phyloP scores from a whole-genome alignment of 1,140 invertebrate species.

The Musca domestica region DNA sequence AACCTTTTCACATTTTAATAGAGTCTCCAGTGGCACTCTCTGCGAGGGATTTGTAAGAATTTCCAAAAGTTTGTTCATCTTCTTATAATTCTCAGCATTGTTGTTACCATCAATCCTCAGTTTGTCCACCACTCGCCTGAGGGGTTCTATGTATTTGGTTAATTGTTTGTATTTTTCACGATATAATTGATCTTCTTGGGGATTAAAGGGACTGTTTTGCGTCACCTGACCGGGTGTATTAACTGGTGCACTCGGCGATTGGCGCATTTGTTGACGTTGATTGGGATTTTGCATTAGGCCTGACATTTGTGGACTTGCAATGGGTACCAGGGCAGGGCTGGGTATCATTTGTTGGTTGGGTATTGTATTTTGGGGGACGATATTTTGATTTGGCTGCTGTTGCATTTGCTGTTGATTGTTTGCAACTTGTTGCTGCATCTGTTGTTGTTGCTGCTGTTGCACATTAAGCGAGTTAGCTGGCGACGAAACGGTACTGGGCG shows the following conservation, averaged over 20 bases:
- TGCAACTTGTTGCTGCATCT: conserved; percentile 19
- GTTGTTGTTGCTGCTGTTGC: conserved; percentile 26
- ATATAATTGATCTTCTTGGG: conserved; percentile 81
- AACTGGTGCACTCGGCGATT: conserved; percentile 76
- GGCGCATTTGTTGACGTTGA: conserved; percentile 59
- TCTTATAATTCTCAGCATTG: conserved; percentile 55
- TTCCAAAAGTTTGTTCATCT: conserved; percentile 89
- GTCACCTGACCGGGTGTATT: conserved; percentile 76
- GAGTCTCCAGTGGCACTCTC: conserved; percentile 81
- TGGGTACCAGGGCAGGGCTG: conserved; percentile 70
- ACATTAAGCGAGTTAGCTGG: conserved; percentile 20
- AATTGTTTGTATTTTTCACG: conserved; percentile 88
- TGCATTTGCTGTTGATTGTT: conserved; percentile 33
- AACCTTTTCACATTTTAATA: conserved; percentile 91
- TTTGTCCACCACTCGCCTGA: conserved; percentile 81
- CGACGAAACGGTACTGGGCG: conserved; percentile 30
- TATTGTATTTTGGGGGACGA: conserved; percentile 38
- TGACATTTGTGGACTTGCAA: conserved; percentile 64
- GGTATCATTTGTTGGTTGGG: conserved; percentile 60
- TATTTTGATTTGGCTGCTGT: conserved; percentile 33
- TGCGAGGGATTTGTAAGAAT: conserved; percentile 86
- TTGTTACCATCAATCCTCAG: conserved; percentile 75
- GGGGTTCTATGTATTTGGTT: conserved; percentile 89
- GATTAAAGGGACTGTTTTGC: conserved; percentile 66
- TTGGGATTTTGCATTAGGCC: conserved; percentile 55